phyloP scores from a whole-genome alignment of 2,888 invertebrate genomes.

The Drosophila kuntzei region DNA sequence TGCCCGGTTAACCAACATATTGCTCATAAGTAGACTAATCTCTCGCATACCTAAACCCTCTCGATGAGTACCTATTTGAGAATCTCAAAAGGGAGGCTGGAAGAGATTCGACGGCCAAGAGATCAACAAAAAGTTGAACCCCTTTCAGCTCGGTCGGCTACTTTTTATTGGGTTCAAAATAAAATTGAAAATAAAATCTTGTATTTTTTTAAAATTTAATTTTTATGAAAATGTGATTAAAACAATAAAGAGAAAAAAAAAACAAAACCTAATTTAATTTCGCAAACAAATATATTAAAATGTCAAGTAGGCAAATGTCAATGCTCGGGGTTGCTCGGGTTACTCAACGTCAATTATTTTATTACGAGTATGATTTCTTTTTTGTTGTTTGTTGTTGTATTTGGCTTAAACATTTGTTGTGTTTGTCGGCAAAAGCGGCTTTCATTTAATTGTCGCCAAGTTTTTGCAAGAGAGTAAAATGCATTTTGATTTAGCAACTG shows the following conservation, averaged over 20 bases:
- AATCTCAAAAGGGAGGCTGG: conserved; percentile 3
- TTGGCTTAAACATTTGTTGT: conserved; percentile 28
- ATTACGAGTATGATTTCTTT: conserved; percentile 62
- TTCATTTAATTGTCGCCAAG: conserved; percentile 62
- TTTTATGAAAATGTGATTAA: conserved; percentile 57
- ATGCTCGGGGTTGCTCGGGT: conserved; percentile 53
- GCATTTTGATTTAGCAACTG: conserved; percentile 80
- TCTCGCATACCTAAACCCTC: conserved; percentile 1
- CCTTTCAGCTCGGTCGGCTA: conserved; percentile 55
- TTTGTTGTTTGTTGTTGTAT: conserved; percentile 14
- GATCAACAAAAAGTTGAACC: conserved; percentile 74
- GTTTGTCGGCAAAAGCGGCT: conserved; percentile 50
- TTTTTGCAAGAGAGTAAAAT: conserved; percentile 49
- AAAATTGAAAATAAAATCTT: conserved; percentile 23
- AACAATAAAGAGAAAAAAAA: conserved; percentile 28
- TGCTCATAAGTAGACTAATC: conserved; percentile 7
- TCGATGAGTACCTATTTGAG: conserved; percentile 16
- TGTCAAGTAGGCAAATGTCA: conserved; percentile 79
- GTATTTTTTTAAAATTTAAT: conserved; percentile 6
- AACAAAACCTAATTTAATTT: conserved; percentile 48
- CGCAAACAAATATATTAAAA: conserved; percentile 75
- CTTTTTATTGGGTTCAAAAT: conserved; percentile 55
- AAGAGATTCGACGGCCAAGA: conserved; percentile 28
- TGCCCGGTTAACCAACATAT: not conserved
- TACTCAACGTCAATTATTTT: conserved; percentile 66